Evolutionary conservation across 2,888 invertebrate genomes (phyloP).

Genomic region (Fragum sueziense): DNA sequence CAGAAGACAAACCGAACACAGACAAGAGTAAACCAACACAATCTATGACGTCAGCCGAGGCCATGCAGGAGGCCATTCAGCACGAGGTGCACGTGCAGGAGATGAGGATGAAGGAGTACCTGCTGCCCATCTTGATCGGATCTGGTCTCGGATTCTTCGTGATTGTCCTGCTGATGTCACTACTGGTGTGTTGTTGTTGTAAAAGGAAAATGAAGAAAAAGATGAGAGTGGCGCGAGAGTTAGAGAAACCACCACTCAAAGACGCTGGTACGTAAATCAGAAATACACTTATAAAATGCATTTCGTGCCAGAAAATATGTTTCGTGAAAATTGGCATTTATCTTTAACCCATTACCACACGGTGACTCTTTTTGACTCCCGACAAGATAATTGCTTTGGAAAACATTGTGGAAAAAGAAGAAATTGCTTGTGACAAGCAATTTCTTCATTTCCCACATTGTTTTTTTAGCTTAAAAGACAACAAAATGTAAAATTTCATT

Average conservation of each 20-base stretch:
- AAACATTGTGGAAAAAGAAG: too few species aligned
- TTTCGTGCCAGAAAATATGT: too few species aligned
- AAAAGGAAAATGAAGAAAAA: conserved; percentile 50
- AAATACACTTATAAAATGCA: too few species aligned
- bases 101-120: conserved; percentile 51
- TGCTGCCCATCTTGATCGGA: conserved; percentile 54
- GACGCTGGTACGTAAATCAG: conserved; percentile 34
- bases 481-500: too few species aligned
- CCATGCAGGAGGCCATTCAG: conserved; percentile 53
- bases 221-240: conserved; percentile 56
- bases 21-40: background rate
- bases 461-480: too few species aligned
- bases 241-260: conserved; percentile 55
- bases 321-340: too few species aligned
- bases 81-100: conserved; percentile 56
- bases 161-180: conserved; percentile 44
- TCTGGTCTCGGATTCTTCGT: conserved; percentile 57
- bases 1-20: background rate
- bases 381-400: too few species aligned
- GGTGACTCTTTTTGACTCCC: too few species aligned
- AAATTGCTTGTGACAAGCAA: too few species aligned
- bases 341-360: too few species aligned
- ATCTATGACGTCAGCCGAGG: conserved; percentile 11
- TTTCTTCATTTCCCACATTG: too few species aligned
- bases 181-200: conserved; percentile 59